Conservation (phyloP, 2,797 vertebrate species). For the Sebastes umbrosus region DNA sequence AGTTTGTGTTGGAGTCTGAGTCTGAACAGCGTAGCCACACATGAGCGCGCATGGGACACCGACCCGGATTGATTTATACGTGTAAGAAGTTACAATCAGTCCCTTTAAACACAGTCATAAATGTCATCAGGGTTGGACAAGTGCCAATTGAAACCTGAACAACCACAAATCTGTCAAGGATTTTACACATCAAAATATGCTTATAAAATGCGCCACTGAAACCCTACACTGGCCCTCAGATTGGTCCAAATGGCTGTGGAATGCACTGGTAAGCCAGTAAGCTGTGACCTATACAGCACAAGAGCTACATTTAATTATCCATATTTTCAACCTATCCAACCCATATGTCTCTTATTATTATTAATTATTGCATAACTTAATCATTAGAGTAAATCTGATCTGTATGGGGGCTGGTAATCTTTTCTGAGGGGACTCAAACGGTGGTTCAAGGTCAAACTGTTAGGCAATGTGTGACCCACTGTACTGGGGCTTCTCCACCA, state of each 20-base stretch:
- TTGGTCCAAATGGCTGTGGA: slow-evolving; percentile 46
- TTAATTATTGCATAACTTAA: slow-evolving; percentile 1
- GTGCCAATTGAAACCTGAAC: slow-evolving; percentile 23
- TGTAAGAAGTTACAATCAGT: too few species aligned
- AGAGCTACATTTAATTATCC: slow-evolving; percentile 87
- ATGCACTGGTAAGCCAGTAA: slow-evolving; percentile 54
- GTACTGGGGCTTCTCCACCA: not conserved
- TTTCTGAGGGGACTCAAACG: not conserved
- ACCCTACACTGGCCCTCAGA: slow-evolving; percentile 56
- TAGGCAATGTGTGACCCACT: not conserved
- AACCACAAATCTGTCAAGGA: slow-evolving; percentile 52
- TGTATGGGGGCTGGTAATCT: not conserved
- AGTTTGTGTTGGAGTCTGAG: too few species aligned
- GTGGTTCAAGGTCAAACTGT: slow-evolving; percentile 31
- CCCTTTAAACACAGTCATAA: not conserved
- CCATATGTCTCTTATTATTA: not conserved
- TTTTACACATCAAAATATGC: slow-evolving; percentile 31
- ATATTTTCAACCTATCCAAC: slow-evolving; percentile 8
- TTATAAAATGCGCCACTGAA: slow-evolving; percentile 55
- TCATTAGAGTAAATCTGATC: not conserved
- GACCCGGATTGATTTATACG: too few species aligned
- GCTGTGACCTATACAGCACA: slow-evolving; percentile 86
- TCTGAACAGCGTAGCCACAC: too few species aligned
- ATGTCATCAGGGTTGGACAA: slow-evolving; percentile 1
- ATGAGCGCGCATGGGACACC: too few species aligned